Evolutionary conservation across 2,888 invertebrate species (phyloP), one percentile per base, ranked within the genome.

Genomic region (Cacoxenus indagator): DNA sequence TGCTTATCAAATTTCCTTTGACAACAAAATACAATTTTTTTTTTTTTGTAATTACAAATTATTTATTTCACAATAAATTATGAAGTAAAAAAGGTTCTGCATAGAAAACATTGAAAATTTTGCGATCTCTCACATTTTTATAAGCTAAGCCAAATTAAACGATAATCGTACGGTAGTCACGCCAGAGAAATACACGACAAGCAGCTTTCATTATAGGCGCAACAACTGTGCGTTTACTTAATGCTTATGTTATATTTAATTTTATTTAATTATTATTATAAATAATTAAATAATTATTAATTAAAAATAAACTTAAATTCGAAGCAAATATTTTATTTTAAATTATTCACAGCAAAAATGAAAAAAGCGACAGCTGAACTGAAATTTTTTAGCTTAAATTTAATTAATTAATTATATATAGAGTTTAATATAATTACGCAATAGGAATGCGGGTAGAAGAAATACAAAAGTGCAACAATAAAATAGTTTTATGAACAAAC

Each of bases 401-500:
- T 57, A 37, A 62, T 62, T 24, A 22, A 24, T 24, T 31, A 59
- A 61, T 26, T 27, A 24, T 24, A 14, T 11, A 54, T 54, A 22
- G 4, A 54, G 4, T 54, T 54, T 26, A 11, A 57, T n/a, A 57
- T 8, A 17, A 26, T 57, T 26, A 57, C n/a, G 48, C 27, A 62
- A 6, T 64, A 67, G 66, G 66, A 67, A 67, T 67, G 66, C 66
- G 66, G 66, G 48, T 59, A 27, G 27, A 48, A 48, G 26, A 67
- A 67, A 67, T 67, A 67, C 66, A 59, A 48, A 57, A 26, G 57
- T 45, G 9, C 46, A n/a, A n/a, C n/a, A n/a, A n/a, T n/a, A n/a
- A n/a, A n/a, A n/a, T n/a, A n/a, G n/a, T n/a, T n/a, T n/a, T n/a
- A n/a, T n/a, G n/a, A n/a, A n/a, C n/a, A n/a, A n/a, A n/a, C n/a